Evolutionary conservation across 2,888 invertebrate genomes (phyloP).

Genomic region (Heliconius cydno): DNA sequence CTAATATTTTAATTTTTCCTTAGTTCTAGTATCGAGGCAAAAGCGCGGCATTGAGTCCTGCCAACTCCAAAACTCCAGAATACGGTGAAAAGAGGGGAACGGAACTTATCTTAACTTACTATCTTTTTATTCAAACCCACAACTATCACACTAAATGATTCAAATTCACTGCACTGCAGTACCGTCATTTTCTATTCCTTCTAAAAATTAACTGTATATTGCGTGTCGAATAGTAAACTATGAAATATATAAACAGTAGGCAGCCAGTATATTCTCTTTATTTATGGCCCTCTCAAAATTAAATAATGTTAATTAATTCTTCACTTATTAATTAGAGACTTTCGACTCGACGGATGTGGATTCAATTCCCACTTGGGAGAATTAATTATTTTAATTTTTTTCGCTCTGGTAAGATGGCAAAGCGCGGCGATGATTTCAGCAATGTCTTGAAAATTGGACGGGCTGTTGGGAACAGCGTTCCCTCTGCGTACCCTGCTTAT

Average conservation of each 20-base stretch:
- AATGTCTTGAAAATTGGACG: too few species aligned
- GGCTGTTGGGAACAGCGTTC: too few species aligned
- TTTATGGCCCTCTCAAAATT: constrained; percentile 22
- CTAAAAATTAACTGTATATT: constrained; percentile 13
- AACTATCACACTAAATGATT: neutral
- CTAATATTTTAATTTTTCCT: too few species aligned
- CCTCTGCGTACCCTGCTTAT: too few species aligned
- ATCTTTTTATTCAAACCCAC: neutral
- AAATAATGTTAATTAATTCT: constrained; percentile 35
- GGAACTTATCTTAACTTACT: too few species aligned
- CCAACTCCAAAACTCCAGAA: too few species aligned
- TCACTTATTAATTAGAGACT: constrained; percentile 22
- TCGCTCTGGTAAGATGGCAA: neutral
- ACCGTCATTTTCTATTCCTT: neutral
- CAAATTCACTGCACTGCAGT: neutral
- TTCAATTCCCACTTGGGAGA: neutral
- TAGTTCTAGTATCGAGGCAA: too few species aligned
- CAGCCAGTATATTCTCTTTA: neutral
- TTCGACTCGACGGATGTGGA: neutral
- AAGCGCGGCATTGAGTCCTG: too few species aligned
- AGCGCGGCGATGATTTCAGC: too few species aligned
- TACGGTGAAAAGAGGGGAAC: too few species aligned
- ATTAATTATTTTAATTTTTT: neutral
- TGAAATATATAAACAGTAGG: constrained; percentile 15
- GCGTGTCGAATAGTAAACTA: constrained; percentile 14